Evolutionary conservation across 37 sponge, comb jelly and placozoan genomes (phyloP).

Genomic region (Cladorhizidae sp.): DNA sequence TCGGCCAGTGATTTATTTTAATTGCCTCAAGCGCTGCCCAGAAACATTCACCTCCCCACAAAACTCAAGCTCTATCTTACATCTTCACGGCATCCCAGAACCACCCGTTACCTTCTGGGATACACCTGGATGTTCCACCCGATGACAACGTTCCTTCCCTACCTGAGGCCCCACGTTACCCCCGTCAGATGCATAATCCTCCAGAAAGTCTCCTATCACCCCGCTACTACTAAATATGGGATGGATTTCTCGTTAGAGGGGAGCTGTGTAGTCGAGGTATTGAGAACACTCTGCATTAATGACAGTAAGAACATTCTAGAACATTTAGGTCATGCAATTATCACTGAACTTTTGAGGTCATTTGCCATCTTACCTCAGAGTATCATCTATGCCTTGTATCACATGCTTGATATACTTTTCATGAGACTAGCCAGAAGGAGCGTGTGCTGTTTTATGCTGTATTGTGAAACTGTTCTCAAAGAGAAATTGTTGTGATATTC

Average conservation of each 20-base stretch:
- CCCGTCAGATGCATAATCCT: not conserved
- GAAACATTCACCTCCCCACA: not conserved
- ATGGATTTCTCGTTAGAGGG: slow-evolving; percentile 11
- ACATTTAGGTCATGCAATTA: too few species aligned
- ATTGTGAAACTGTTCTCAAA: too few species aligned
- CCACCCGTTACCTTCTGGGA: not conserved
- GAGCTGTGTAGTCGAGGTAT: not conserved
- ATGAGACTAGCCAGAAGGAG: too few species aligned
- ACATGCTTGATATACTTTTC: too few species aligned
- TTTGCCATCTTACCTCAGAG: too few species aligned
- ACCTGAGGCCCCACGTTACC: not conserved
- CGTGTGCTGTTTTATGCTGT: too few species aligned
- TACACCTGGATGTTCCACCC: not conserved
- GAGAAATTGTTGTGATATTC: too few species aligned
- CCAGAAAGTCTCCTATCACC: not conserved
- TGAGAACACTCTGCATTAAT: not conserved
- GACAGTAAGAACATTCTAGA: too few species aligned
- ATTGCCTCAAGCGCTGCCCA: slow-evolving; percentile 13
- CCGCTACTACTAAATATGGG: not conserved
- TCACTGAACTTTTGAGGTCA: too few species aligned
- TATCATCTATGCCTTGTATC: too few species aligned
- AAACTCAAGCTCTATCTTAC: not conserved
- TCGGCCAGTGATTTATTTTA: slow-evolving; percentile 12
- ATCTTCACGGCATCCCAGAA: not conserved
- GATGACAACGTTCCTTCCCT: not conserved